A percentile compares a stretch with the other conserved stretches of the same genome.
phyloP scores from a whole-genome alignment of 2,113 vertebrate genomes.

The Cygnus atratus region DNA sequence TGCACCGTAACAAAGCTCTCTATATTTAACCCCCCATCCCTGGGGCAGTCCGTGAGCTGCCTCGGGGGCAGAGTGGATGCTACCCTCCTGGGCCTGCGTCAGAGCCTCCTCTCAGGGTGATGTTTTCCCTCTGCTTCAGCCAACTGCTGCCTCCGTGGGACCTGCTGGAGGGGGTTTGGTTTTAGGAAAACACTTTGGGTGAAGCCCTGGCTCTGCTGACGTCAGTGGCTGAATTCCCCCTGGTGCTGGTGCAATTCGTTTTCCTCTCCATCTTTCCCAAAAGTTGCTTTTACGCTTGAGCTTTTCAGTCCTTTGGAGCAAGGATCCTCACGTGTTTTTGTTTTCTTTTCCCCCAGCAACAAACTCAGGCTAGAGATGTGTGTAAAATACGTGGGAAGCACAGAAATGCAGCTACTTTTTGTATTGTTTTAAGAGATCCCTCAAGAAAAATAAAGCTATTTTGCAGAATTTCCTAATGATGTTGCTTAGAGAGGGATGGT shows the following conservation, averaged over 20 bases:
- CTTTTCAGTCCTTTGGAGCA: accelerated
- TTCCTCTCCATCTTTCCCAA: neutral
- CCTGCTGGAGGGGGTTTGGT: neutral
- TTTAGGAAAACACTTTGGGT: neutral
- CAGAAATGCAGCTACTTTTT: neutral
- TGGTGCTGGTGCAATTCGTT: neutral
- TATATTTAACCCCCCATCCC: neutral
- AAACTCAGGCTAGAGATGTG: neutral
- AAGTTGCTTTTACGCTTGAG: neutral
- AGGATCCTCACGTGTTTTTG: neutral
- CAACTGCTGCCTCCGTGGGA: neutral
- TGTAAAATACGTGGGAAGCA: neutral
- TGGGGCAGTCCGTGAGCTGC: neutral
- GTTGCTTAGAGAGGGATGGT: neutral
- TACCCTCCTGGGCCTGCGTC: neutral
- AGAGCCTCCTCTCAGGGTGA: neutral
- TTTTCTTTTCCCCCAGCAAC: neutral
- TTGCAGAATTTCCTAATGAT: neutral
- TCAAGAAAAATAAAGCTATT: neutral
- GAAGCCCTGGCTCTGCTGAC: neutral
- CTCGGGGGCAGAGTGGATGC: neutral
- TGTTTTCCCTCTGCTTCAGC: neutral
- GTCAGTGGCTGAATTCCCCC: neutral
- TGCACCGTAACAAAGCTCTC: neutral
- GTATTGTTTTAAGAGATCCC: neutral